Percentiles rank a stretch among this genome's conserved stretches.
phyloP scores from a whole-genome alignment of 2,797 vertebrate species.

The Percopsis omiscomaycus region DNA sequence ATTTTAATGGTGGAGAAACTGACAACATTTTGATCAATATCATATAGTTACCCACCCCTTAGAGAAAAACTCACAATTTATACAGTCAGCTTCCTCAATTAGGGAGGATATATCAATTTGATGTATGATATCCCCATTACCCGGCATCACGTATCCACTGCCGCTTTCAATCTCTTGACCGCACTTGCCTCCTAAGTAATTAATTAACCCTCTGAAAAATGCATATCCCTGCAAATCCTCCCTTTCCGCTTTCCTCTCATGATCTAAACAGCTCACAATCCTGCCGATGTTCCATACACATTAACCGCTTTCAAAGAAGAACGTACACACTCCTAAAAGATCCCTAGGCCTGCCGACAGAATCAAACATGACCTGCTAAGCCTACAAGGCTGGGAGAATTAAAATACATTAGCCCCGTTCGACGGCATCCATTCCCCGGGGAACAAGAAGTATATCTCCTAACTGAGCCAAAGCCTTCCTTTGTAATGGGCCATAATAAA shows the following conservation, averaged over 20 bases:
- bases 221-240: constrained; percentile 33
- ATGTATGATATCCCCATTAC: constrained; percentile 26
- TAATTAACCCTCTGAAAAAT: constrained; percentile 46
- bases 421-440: constrained; percentile 28
- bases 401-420: constrained; percentile 61
- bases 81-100: constrained; percentile 2
- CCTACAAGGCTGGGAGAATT: constrained; percentile 55
- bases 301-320: constrained; percentile 30
- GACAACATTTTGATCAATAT: neutral
- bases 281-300: constrained; percentile 22
- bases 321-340: constrained; percentile 28
- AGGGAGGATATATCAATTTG: constrained; percentile 35
- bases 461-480: constrained; percentile 57
- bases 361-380: constrained; percentile 52
- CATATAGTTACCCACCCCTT: neutral
- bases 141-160: constrained; percentile 26
- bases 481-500: constrained; percentile 72
- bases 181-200: constrained; percentile 37
- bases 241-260: constrained; percentile 34
- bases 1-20: neutral
- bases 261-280: constrained; percentile 31
- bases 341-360: constrained; percentile 44
- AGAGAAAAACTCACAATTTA: neutral
- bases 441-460: constrained; percentile 46
- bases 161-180: constrained; percentile 32